Percentiles rank a stretch among this genome's conserved stretches.
These are phyloP conservation scores for Bolinopsis microptera DNA, from an alignment of 37 sponge, comb jelly and placozoan species.

Conservation along the genomic window DNA sequence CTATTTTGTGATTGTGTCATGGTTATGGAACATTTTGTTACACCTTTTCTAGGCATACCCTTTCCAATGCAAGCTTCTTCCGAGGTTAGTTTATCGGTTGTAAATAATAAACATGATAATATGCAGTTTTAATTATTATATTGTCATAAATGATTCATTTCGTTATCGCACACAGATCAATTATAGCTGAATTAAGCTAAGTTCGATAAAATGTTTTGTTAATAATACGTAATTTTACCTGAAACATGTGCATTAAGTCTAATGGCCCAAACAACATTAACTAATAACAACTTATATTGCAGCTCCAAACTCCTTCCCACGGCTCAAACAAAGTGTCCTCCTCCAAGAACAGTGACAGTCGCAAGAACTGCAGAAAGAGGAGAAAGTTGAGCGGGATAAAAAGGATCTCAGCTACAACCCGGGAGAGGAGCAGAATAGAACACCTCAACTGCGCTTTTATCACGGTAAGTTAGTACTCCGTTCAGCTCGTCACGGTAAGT, in stretches of 20 bases:
- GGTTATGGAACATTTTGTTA: constrained; percentile 47
- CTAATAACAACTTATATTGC: not conserved
- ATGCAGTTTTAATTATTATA: no score
- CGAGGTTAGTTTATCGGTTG: not conserved
- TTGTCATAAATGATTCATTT: no score
- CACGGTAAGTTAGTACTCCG: constrained; percentile 46
- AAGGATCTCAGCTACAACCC: constrained; percentile 54
- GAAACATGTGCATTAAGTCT: no score
- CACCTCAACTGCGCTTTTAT: constrained; percentile 64
- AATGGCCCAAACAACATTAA: not conserved
- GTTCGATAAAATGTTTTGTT: no score
- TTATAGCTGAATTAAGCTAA: no score
- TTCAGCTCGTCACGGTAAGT: no score
- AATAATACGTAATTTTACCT: no score
- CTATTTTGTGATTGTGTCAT: constrained; percentile 29
- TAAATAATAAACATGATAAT: no score
- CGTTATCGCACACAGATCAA: no score
- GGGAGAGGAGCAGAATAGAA: constrained; percentile 51
- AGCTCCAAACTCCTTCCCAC: not conserved
- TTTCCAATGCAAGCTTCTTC: constrained; percentile 30
- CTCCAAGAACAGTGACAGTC: not conserved
- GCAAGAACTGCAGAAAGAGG: constrained; percentile 31
- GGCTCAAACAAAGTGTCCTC: not conserved
- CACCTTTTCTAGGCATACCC: constrained; percentile 24
- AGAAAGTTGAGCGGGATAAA: constrained; percentile 62